Conservation (phyloP, 2,797 vertebrate genomes). For the Pteronotus mesoamericanus region DNA sequence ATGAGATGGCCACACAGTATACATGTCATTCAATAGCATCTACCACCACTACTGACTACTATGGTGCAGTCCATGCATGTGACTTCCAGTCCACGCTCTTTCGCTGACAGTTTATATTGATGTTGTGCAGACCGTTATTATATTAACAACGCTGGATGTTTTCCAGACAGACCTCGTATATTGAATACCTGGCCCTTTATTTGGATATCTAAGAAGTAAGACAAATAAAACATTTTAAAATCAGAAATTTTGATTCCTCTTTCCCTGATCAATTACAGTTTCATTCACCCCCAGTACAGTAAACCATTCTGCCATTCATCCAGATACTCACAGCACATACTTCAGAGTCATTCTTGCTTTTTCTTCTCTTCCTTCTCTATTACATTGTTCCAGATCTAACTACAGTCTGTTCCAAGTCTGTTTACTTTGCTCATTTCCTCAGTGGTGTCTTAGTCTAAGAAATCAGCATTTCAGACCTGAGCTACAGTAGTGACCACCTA, state of each 20-base stretch:
- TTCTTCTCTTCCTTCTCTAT: not conserved
- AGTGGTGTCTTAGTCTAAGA: not conserved
- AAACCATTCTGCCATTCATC: not conserved
- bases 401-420: not conserved
- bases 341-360: not conserved
- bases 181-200: not conserved
- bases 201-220: not conserved
- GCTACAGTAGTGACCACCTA: not conserved
- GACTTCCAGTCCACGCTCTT: not conserved
- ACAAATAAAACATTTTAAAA: not conserved
- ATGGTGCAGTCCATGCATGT: not conserved
- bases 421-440: not conserved
- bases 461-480: not conserved
- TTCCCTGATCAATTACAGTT: not conserved
- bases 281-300: too few species aligned
- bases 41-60: not conserved
- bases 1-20: not conserved
- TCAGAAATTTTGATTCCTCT: not conserved
- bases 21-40: not conserved
- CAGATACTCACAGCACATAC: not conserved
- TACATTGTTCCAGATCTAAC: not conserved
- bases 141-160: not conserved
- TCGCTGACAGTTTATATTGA: not conserved
- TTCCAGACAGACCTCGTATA: not conserved
- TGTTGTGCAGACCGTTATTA: not conserved